Evolutionary conservation across 2,888 invertebrate species (phyloP).

Genomic region (Orthosia cruda): DNA sequence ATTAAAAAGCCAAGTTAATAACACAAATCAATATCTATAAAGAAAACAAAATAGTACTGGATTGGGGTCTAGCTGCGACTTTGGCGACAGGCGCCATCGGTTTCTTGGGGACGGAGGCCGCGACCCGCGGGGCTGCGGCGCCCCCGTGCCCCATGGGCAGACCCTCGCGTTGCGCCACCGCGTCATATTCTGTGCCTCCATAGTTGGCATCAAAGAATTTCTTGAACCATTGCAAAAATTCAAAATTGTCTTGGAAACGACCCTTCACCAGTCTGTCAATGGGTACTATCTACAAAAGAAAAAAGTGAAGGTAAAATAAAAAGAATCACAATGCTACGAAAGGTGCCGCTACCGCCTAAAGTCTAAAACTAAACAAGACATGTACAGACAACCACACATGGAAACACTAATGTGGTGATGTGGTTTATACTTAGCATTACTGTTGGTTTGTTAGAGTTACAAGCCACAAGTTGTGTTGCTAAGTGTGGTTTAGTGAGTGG

Average conservation of each 20-base stretch:
- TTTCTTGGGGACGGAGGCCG: conserved; percentile 85
- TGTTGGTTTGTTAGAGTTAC: conserved; percentile 24
- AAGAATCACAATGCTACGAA: conserved; percentile 77
- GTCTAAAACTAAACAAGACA: conserved; percentile 59
- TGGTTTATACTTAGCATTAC: conserved; percentile 40
- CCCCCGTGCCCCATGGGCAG: conserved; percentile 96
- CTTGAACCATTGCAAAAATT: conserved; percentile 99
- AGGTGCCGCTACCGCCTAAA: conserved; percentile 77
- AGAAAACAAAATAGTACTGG: conserved; percentile 89
- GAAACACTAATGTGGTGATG: conserved; percentile 60
- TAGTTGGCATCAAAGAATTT: conserved; percentile 99
- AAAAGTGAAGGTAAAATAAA: conserved; percentile 84
- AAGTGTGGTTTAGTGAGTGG: conserved; percentile 72
- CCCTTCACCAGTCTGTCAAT: conserved; percentile 99
- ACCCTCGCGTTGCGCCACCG: conserved; percentile 96
- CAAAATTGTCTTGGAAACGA: conserved; percentile 99
- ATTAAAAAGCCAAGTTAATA: conserved; percentile 62
- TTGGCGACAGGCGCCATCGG: conserved; percentile 90
- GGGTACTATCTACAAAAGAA: conserved; percentile 96
- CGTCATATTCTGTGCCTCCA: conserved; percentile 98
- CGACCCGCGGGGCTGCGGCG: conserved; percentile 88
- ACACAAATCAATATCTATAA: conserved; percentile 73
- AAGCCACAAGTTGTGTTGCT: conserved; percentile 70
- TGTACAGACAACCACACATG: conserved; percentile 70
- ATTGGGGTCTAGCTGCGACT: conserved; percentile 93